phyloP scores from a whole-genome alignment of 2,888 invertebrate species.

The Cantharis flavilabris region DNA sequence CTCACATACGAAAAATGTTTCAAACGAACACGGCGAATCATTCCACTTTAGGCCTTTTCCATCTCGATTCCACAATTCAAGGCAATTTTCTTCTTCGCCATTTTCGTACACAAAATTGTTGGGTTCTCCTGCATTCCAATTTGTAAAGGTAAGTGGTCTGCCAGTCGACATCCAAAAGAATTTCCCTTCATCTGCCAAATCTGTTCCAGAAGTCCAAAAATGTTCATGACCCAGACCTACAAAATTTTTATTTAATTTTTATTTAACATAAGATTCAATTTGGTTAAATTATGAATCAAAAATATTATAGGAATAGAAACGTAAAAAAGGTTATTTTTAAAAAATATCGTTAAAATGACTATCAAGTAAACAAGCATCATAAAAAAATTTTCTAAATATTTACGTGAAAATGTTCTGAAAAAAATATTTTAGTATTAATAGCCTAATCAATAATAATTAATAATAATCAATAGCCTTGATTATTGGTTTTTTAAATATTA shows the following conservation, averaged over 20 bases:
- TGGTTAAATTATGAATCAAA: no score
- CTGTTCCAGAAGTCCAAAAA: conserved; percentile 92
- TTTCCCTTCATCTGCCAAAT: conserved; percentile 86
- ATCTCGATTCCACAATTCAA: conserved; percentile 90
- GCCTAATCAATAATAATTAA: no score
- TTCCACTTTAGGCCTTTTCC: conserved; percentile 93
- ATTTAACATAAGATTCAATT: neutral
- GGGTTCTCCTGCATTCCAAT: conserved; percentile 93
- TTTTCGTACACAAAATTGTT: conserved; percentile 94
- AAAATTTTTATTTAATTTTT: conserved; percentile 38
- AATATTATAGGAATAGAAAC: no score
- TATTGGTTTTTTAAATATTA: no score
- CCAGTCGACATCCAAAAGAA: conserved; percentile 96
- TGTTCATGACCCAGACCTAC: conserved; percentile 86
- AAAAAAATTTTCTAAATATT: no score
- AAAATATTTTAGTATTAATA: no score
- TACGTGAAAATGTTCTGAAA: no score
- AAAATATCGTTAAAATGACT: no score
- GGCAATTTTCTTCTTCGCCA: conserved; percentile 90
- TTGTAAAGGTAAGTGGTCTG: conserved; percentile 84
- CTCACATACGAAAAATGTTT: conserved; percentile 92
- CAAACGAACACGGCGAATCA: conserved; percentile 91
- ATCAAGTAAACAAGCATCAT: no score
- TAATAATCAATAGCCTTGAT: no score
- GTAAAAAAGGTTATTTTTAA: no score